Base-by-base conservation (phyloP, 2,113 vertebrate species). In the Brienomyrus brachyistius region DNA sequence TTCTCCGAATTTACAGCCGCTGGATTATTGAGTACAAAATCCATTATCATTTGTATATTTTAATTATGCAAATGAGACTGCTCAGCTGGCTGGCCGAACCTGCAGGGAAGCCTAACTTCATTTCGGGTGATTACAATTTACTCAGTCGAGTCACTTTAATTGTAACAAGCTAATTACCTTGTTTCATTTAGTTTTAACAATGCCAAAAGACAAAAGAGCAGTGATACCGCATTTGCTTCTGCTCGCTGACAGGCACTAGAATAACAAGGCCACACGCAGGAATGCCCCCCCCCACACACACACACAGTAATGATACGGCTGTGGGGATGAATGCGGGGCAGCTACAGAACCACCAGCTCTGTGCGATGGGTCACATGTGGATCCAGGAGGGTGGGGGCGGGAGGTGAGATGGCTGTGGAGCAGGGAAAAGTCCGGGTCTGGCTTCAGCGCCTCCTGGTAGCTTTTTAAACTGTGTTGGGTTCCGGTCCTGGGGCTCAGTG, bases 11-110 rank as follows among this genome's bases (percentile, higher is more conserved):
- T 97, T 97, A 98, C 98, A 98, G 98, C 98, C 97, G 97, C 98
- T 99, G 98, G 98, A 99, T 99, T 99, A 99, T 99, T 99, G 98
- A 99, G 97, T 99, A 99, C 98, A 98, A 99, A 99, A 99, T 99
- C 98, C 98, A 99, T 99, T 99, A 99, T 99, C 98, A 99, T 99
- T 99, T 99, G 98, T 99, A 98, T 99, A 99, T 99, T 99, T 99
- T 99, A 99, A 99, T 99, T 99, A 99, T 99, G 98, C 97, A 99
- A 99, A 99, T 99, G 96, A 98, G 97, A 96, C 97, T 97, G 97
- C 98, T 99, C 98, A 99, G 97, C 97, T 98, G 98, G 96, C 96
- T 95, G 96, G 96, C 96, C 95, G 95, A 96, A 98, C 98, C 97
- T 99, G 98, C 98, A 97, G 98, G 98, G 98, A 97, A 97, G 97